A percentile compares a stretch with the other conserved stretches of the same genome.
phyloP scores from a whole-genome alignment of 2,113 vertebrate species.

The rabbit (Oryctolagus cuniculus) region mOryCun1.1 NC_091450.1:14873501-14874000 shows the following conservation, averaged over 20 bases:
- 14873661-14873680: slow-evolving; percentile 85
- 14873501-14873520: slow-evolving; percentile 99
- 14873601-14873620: slow-evolving; percentile 86
- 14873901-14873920: slow-evolving; percentile 90
- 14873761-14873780: slow-evolving; percentile 84
- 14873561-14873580: slow-evolving; percentile 87
- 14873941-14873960: slow-evolving; percentile 92
- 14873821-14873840: slow-evolving; percentile 93
- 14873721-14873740: slow-evolving; percentile 83
- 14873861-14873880: slow-evolving; percentile 97
- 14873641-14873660: slow-evolving; percentile 86
- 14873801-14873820: slow-evolving; percentile 72
- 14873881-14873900: slow-evolving; percentile 91
- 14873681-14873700: slow-evolving; percentile 84
- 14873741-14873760: slow-evolving; percentile 80
- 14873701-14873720: slow-evolving; percentile 84
- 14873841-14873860: slow-evolving; percentile 93
- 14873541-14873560: slow-evolving; percentile 93
- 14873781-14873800: slow-evolving; percentile 83
- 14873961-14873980: slow-evolving; percentile 92
- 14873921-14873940: slow-evolving; percentile 90
- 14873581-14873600: slow-evolving; percentile 86
- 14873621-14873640: slow-evolving; percentile 88
- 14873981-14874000: slow-evolving; percentile 95
- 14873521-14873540: slow-evolving; percentile 98